phyloP scores from a whole-genome alignment of 2,888 invertebrate species.

The Sycophila texana region DNA sequence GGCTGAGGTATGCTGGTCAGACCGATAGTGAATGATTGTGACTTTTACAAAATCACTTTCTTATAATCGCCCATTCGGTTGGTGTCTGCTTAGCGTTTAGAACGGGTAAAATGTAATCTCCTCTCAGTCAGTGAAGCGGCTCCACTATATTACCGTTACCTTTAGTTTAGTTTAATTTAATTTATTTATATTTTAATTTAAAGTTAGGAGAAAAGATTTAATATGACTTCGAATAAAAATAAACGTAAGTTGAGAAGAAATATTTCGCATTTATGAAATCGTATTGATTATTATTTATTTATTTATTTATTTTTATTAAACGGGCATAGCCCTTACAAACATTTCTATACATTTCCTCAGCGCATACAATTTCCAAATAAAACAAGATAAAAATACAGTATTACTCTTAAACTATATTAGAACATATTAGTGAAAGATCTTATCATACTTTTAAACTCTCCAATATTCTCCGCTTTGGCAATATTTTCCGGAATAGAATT shows the following conservation, averaged over 20 bases:
- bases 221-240: constrained; percentile 9
- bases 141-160: neutral
- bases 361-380: too few relatives aligned
- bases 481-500: too few relatives aligned
- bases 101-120: neutral
- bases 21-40: constrained; percentile 30
- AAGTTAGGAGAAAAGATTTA: neutral
- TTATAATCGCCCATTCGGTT: neutral
- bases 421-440: too few relatives aligned
- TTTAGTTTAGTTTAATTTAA: neutral
- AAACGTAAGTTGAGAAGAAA: neutral
- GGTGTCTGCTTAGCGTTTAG: neutral
- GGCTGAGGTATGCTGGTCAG: neutral
- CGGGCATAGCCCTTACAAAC: too few relatives aligned
- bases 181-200: neutral
- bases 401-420: too few relatives aligned
- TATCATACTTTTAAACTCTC: too few relatives aligned
- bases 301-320: too few relatives aligned
- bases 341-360: too few relatives aligned
- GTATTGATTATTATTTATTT: too few relatives aligned
- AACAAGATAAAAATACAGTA: too few relatives aligned
- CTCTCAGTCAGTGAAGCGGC: neutral
- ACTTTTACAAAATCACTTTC: constrained; percentile 13
- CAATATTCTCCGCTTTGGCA: too few relatives aligned
- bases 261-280: too few relatives aligned